Evolutionary conservation across 23 tunicate genomes (phyloP), one percentile per base, ranked within the genome.

Genomic region (Pegea sp.): DNA sequence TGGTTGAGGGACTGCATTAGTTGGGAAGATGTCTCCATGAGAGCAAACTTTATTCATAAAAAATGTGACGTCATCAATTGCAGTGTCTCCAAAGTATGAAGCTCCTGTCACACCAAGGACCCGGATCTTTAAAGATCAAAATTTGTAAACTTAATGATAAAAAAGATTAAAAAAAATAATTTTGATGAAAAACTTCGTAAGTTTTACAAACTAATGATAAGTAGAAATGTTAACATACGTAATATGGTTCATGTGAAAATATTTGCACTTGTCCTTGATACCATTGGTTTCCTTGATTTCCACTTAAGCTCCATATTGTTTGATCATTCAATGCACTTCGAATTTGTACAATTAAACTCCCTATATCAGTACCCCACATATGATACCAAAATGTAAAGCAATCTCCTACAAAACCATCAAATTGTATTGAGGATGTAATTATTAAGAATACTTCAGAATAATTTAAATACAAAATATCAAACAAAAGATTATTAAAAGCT

Each of bases 341-440:
- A 3, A 60, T 24, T 16, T 22, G 27, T 31, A 75, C 61, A 20
- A 54, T 66, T 21, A 75, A 57, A 24, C 27, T 38, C 19, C 86
- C 86, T 29, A 49, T 75, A 29, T 28, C 25, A 20, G 73, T n/a
- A 6, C 86, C 86, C 24, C 67, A 75, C 86, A 75, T 75, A 28
- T 69, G 31, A 61, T 75, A 75, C 48, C 34, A 66, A 32, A 75
- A 75, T 13, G 62, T 8, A 4, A 75, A 59, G 51, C 86, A 75
- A 52, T 75, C 86, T 18, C 71, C 71, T 66, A 24, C 5, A n/a
- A 20, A 60, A 2, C 16, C 31, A 29, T 2, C 33, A n/a, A 49
- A 49, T n/a, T 28, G 3, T n/a, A n/a, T n/a, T n/a, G n/a, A n/a
- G n/a, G n/a, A n/a, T n/a, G n/a, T n/a, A n/a, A n/a, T n/a, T n/a